Evolutionary conservation across 2,113 vertebrate genomes (phyloP).

Genomic region (Scytalopus superciliaris): DNA sequence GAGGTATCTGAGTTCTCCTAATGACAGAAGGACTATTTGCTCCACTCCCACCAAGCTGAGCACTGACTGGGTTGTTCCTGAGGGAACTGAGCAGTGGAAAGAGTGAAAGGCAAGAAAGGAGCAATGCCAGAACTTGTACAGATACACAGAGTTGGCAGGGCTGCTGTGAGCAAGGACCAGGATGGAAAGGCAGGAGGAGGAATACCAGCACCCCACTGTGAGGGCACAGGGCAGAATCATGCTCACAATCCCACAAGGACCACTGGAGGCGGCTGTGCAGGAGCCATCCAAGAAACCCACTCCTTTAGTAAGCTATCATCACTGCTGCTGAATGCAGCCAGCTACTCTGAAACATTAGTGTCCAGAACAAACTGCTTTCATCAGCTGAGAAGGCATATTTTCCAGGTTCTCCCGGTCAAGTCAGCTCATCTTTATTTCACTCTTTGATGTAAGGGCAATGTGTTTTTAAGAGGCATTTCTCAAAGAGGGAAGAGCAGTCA

Average conservation of each 20-base stretch:
- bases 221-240: neutral
- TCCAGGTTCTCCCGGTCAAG: conserved; percentile 6
- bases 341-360: neutral
- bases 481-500: neutral
- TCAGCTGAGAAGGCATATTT: neutral
- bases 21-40: neutral
- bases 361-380: neutral
- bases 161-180: neutral
- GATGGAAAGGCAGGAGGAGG: neutral
- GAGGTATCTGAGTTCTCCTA: neutral
- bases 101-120: neutral
- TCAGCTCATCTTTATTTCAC: conserved; percentile 1
- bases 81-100: neutral
- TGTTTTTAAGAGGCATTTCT: conserved; percentile 23
- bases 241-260: neutral
- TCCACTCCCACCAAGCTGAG: neutral
- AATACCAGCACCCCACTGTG: neutral
- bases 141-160: neutral
- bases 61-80: neutral
- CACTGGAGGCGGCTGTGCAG: neutral
- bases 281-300: neutral
- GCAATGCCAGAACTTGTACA: neutral
- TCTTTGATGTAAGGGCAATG: conserved; percentile 32
- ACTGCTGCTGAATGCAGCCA: neutral
- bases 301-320: neutral